A percentile compares a stretch with the other conserved stretches of the same genome.
Evolutionary conservation across 2,888 invertebrate genomes (phyloP).

Genomic region (Balanococcus diminutus): DNA sequence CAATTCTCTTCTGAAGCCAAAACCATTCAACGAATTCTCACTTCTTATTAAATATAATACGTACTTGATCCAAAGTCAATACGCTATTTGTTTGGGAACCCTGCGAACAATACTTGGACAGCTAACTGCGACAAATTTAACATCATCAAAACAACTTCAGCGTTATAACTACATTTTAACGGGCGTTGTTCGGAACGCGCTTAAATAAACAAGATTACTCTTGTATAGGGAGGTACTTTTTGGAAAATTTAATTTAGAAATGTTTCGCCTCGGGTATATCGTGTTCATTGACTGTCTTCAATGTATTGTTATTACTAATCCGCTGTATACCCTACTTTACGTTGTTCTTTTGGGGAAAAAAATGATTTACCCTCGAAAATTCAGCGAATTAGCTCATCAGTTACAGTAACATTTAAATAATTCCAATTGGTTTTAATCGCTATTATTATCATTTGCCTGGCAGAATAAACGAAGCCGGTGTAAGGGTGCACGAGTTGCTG

Average conservation of each 20-base stretch:
- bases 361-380: neutral
- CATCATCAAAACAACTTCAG: slow-evolving; percentile 54
- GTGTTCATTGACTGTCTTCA: slow-evolving; percentile 44
- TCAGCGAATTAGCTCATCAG: slow-evolving; percentile 9
- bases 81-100: slow-evolving; percentile 35
- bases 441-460: neutral
- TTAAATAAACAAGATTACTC: slow-evolving; percentile 53
- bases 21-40: no score
- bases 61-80: neutral
- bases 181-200: slow-evolving; percentile 46
- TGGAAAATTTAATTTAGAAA: slow-evolving; percentile 50
- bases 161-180: slow-evolving; percentile 54
- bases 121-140: slow-evolving; percentile 53
- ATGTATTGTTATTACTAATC: slow-evolving; percentile 25
- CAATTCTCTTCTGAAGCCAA: no score
- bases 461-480: neutral
- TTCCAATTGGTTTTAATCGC: neutral
- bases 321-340: neutral
- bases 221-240: neutral
- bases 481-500: no score
- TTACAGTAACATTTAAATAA: slow-evolving; percentile 20
- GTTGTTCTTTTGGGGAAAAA: neutral
- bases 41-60: no score
- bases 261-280: slow-evolving; percentile 54
- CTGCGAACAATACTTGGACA: slow-evolving; percentile 23